Evolutionary conservation across 1,140 invertebrate genomes (phyloP).

Genomic region (Trachelipus rathkii): DNA sequence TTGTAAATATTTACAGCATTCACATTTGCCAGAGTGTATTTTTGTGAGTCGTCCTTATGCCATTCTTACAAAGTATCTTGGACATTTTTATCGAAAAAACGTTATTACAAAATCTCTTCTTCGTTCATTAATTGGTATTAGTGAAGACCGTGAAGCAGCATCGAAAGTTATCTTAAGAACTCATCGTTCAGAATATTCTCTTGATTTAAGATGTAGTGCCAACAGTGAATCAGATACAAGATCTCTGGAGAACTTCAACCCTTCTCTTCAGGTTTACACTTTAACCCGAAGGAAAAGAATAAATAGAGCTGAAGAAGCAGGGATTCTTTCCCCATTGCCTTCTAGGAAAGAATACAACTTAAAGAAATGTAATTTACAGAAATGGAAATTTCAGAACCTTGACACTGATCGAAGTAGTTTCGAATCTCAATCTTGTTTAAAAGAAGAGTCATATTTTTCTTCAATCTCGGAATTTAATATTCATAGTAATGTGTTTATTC

Average conservation of each 20-base stretch:
- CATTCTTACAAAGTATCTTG: conserved; percentile 32
- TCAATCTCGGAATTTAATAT: too few species aligned
- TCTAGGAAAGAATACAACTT: neutral
- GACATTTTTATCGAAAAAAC: conserved; percentile 28
- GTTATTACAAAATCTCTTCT: conserved; percentile 32
- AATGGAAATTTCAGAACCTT: neutral
- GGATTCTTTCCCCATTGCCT: neutral
- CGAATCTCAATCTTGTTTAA: neutral
- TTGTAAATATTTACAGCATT: neutral
- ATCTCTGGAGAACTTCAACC: too few species aligned
- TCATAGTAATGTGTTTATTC: too few species aligned
- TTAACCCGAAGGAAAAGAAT: neutral
- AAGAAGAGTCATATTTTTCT: neutral
- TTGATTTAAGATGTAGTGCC: neutral
- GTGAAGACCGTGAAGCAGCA: conserved; percentile 20
- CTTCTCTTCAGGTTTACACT: too few species aligned
- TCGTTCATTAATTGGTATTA: conserved; percentile 25
- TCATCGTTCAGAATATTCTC: neutral
- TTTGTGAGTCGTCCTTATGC: conserved; percentile 33
- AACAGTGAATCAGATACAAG: neutral
- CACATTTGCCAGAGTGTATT: neutral
- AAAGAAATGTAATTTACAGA: neutral
- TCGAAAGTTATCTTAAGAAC: neutral
- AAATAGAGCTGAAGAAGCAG: neutral
- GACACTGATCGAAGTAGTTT: neutral